Evolutionary conservation across 2,888 invertebrate genomes (phyloP), one percentile per base, ranked within the genome.

Genomic region (Dasypolia templi): DNA sequence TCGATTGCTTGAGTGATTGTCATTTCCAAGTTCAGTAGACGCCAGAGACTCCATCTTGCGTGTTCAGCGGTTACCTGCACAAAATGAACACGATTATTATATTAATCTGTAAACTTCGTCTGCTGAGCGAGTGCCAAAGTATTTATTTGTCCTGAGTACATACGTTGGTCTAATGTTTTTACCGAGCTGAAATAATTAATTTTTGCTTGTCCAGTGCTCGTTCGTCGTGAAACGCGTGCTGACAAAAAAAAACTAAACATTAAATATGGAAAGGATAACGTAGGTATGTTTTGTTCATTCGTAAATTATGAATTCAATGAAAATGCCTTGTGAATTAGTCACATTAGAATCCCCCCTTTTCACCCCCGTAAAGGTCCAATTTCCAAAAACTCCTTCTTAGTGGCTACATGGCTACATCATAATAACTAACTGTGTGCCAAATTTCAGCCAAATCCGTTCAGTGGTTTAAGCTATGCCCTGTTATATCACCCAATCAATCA

Each of bases 31-130:
- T 3, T 68, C 68, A 39, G 53, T 22, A 1, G 29, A 17, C n/a
- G 32, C 17, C 11, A 56, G 26, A 4, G 35, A 49, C 22, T 62
- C 61, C 75, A 76, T 76, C 61, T 61, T 68, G 14, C 3, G 11
- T 19, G 11, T 55, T 76, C 4, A 66, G 51, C 26, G 32, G 61
- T 22, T 32, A 26, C 55, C 68, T 77, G 26, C 19, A 62, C 2
- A 76, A 62, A 49, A 49, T 26, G 11, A 1, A 39, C 1, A 35
- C 5, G 14, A 26, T 59, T 71, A 59, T n/a, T n/a, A 46, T 44
- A 67, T 55, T 71, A 0, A 22, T 22, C 2, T 29, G 7, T 17
- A 7, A 51, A 51, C 0, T 51, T 42, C 3, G 12, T n/a, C 22
- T 39, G 26, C 1, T 14, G 26, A 64, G 19, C 32, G 64, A 49